These are phyloP conservation scores for Cliona cf. orientalis DNA, from an alignment of 37 sponge, comb jelly and placozoan species.

Conservation along the genomic window DNA sequence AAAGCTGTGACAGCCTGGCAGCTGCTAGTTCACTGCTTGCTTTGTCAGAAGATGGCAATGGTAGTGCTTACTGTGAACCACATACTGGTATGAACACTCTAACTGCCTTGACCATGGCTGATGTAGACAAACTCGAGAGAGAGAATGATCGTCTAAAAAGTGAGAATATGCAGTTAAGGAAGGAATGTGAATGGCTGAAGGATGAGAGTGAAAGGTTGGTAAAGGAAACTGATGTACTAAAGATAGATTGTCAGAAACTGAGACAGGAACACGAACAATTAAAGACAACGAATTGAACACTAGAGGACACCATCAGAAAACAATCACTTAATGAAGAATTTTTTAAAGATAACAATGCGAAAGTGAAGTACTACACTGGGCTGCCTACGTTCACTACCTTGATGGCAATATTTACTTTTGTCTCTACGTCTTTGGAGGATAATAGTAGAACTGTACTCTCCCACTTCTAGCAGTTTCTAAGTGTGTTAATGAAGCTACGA, in stretches of 20 bases:
- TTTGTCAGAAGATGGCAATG: too few species aligned
- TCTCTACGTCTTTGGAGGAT: neutral
- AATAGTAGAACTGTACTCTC: neutral
- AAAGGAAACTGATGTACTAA: too few species aligned
- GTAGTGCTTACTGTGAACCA: too few species aligned
- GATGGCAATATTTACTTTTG: conserved; percentile 16
- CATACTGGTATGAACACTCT: too few species aligned
- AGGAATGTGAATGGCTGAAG: neutral
- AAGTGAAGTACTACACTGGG: conserved; percentile 47
- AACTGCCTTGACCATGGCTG: too few species aligned
- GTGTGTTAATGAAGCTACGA: conserved; percentile 36
- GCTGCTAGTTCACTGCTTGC: too few species aligned
- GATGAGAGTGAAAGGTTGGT: too few species aligned
- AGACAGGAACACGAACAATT: neutral
- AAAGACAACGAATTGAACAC: neutral
- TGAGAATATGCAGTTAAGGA: neutral
- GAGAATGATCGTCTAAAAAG: conserved; percentile 5
- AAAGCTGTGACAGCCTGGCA: conserved; percentile 13
- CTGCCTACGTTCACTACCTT: conserved; percentile 19
- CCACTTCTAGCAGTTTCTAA: conserved; percentile 45
- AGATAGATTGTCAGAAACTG: neutral
- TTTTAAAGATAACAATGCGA: conserved; percentile 38
- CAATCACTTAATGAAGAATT: neutral
- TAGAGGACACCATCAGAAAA: neutral
- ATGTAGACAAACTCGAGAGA: too few species aligned